Evolutionary conservation across 2,888 invertebrate genomes (phyloP).

Genomic region (Stenodema calcarata): DNA sequence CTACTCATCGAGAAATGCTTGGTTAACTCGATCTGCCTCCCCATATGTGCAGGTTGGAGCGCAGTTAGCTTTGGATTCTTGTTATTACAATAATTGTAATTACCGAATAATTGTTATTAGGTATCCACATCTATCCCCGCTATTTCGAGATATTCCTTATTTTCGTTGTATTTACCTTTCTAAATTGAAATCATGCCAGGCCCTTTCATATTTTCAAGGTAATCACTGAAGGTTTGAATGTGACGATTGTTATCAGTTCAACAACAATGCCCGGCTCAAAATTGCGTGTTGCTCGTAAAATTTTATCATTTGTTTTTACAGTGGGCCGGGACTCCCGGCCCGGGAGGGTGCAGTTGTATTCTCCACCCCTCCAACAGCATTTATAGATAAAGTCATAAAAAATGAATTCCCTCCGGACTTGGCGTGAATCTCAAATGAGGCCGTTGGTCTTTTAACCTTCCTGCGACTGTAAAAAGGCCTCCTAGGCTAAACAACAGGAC

Average conservation of each 20-base stretch:
- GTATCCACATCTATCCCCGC: no score
- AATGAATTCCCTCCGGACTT: neutral
- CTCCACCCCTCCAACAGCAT: neutral
- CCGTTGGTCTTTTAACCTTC: neutral
- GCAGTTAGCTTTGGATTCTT: no score
- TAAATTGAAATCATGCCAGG: no score
- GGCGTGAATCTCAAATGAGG: slow-evolving; percentile 31
- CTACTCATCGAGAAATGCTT: no score
- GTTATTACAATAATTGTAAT: no score
- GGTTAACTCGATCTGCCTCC: no score
- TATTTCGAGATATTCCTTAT: no score
- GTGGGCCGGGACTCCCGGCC: neutral
- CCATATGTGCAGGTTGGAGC: no score
- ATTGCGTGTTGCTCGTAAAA: neutral
- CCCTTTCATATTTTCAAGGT: no score
- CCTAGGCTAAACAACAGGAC: neutral
- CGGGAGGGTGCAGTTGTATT: neutral
- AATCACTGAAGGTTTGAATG: neutral
- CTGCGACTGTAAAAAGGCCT: neutral
- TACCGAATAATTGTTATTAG: no score
- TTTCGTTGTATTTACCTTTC: no score
- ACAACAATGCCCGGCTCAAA: neutral
- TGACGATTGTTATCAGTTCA: neutral
- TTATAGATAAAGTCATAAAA: slow-evolving; percentile 28
- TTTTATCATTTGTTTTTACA: neutral